Conservation (phyloP, 2,797 vertebrate genomes). For the Pantherophis vulpinus region DNA sequence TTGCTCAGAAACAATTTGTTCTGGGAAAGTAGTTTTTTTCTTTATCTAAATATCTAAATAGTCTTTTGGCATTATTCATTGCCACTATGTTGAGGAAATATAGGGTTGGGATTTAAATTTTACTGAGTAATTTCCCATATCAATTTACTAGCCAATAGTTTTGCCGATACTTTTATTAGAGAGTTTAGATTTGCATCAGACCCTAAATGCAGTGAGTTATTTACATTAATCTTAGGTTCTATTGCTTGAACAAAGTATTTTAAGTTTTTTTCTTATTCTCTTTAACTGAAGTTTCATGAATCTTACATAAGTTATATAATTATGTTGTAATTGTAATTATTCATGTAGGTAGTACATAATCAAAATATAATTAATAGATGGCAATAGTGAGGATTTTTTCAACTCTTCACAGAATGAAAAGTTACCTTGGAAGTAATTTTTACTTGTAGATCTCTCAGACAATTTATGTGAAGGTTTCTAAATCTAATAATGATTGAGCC, state of each 20-base stretch:
- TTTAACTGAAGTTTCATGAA: background rate
- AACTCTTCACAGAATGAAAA: background rate
- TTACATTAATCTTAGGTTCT: background rate
- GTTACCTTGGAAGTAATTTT: background rate
- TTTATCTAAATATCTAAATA: background rate
- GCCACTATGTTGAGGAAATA: background rate
- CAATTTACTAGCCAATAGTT: slow-evolving; percentile 8
- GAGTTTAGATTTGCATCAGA: background rate
- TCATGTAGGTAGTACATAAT: background rate
- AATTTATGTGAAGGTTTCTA: background rate
- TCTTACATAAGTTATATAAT: background rate
- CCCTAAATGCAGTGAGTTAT: background rate
- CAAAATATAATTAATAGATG: background rate
- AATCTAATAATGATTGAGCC: background rate
- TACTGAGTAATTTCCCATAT: background rate
- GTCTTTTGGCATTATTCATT: background rate
- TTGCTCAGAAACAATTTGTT: background rate
- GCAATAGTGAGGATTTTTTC: background rate
- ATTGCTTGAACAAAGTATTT: background rate
- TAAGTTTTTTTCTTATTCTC: background rate
- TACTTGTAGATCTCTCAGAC: background rate
- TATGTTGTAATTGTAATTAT: background rate
- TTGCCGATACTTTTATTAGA: slow-evolving; percentile 6
- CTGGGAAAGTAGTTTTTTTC: background rate
- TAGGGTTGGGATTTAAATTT: background rate